Evolutionary conservation across 2,113 vertebrate genomes (phyloP), one percentile per base, ranked within the genome.

Genomic region (Ceyx cyanopectus): DNA sequence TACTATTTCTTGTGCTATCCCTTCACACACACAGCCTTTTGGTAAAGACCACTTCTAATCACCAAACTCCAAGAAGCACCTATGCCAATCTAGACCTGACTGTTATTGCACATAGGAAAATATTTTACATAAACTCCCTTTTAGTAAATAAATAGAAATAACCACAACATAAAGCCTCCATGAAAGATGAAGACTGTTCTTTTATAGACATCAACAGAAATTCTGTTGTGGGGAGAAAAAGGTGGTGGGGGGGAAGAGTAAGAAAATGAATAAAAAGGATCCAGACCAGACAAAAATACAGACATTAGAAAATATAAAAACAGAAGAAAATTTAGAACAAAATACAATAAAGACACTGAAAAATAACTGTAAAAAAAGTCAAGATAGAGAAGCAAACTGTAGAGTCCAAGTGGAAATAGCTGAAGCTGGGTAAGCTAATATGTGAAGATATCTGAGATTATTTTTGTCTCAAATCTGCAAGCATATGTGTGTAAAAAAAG

Each of bases 191-290:
- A 53, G 16, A 20, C 10, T n/a, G 1, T 48, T 69, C 7, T 76
- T 76, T 68, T n/a, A n/a, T 3, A 40, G 34, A 60, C 48, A 15
- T 10, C 7, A 68, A 72, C 4, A 76, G 21, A 87, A 87, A 72
- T 68, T 72, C 43, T 85, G 9, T 32, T 48, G 22, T 24, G 6
- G 29, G 14, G 26, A 61, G 14, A 78, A 57, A 48, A 61, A 48
- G 3, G 3, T 4, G 3, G 6, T 23, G 8, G 27, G 34, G 10
- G 7, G 9, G 6, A 9, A 10, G 45, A 15, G 5, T 30, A 12
- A 69, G 40, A 67, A 48, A 48, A 23, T 48, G 37, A 78, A 50
- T 53, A 24, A 66, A 67, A 51, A 29, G 3, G 12, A 84, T 74
- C 1, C 10, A 81, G 54, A 82, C 46, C 5, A 1, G 4, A 54